Conservation (phyloP, 2,113 vertebrate species). For the Ochotona princeps region DNA sequence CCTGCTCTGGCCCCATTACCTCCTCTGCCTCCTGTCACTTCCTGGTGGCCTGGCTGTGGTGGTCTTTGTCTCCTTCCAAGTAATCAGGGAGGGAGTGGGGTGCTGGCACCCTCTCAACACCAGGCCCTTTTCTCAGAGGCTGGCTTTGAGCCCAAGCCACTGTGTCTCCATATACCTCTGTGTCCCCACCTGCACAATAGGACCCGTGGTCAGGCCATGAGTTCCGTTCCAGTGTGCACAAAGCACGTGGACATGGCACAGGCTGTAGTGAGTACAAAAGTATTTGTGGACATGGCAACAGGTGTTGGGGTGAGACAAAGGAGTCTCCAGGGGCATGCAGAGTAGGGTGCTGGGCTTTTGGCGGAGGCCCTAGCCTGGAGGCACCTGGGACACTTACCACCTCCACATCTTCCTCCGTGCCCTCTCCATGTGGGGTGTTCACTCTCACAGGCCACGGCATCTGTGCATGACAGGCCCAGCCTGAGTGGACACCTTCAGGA, state of each 20-base stretch:
- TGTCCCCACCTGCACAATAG: neutral
- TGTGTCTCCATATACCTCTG: neutral
- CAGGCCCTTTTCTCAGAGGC: neutral
- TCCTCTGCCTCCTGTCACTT: neutral
- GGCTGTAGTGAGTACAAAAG: accelerated
- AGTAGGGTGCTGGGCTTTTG: neutral
- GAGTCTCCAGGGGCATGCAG: too few species aligned
- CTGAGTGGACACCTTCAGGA: accelerated
- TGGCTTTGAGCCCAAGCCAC: too few species aligned
- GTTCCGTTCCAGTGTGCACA: neutral
- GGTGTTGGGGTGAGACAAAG: neutral
- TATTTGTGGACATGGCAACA: neutral
- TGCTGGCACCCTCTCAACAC: neutral
- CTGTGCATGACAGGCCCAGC: neutral
- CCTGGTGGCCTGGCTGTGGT: neutral
- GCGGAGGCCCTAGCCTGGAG: neutral
- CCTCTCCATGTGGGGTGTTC: neutral
- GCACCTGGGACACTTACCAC: neutral
- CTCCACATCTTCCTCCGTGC: neutral
- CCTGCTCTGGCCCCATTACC: neutral
- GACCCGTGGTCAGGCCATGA: neutral
- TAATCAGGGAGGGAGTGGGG: too few species aligned
- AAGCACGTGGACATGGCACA: neutral
- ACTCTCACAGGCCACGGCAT: neutral
- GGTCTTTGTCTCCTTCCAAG: neutral